Evolutionary conservation across 2,113 vertebrate genomes (phyloP), one percentile per base, ranked within the genome.

Genomic region (Scomber scombrus): DNA sequence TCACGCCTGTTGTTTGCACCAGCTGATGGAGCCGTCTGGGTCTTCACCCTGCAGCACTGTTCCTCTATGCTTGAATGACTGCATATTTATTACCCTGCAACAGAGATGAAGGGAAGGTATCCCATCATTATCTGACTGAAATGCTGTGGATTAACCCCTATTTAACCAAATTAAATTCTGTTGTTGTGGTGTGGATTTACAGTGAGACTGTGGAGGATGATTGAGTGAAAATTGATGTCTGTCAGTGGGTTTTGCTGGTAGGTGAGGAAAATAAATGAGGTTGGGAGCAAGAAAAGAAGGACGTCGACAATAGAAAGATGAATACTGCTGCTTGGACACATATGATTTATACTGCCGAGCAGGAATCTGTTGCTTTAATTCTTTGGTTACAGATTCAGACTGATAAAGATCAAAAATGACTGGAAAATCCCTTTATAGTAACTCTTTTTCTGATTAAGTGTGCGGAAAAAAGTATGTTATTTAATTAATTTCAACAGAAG

Each of bases 71-170:
- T 54, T 61, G 29, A 78, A 3, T 0, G 71, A 13, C 81, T 57
- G 66, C 49, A 40, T 84, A 58, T 72, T 76, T 69, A 83, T 80
- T n/a, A 73, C 56, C 23, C 46, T 51, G 31, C 61, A 54, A 45
- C 65, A 75, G 55, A 68, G 47, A 68, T 10, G 16, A 67, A 46
- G 51, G 34, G n/a, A 19, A 11, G 47, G 29, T 58, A 56, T 68
- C 40, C 65, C 46, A 13, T 63, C 63, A 40, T 55, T 34, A 62
- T 71, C 15, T 67, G 13, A 79, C 31, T 43, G 3, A 11, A 21
- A 12, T 19, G 49, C 29, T 47, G 50, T 47, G 3, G 69, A 43
- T 77, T 58, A 26, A 40, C 23, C 31, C 3, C 3, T 0, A 26
- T 66, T 60, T 7, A 10, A 3, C 4, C n/a, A 16, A 2, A 62